Percentiles rank a stretch among this genome's conserved stretches.
phyloP scores from a whole-genome alignment of 2,113 vertebrate genomes.

The Anolis sagrei region DNA sequence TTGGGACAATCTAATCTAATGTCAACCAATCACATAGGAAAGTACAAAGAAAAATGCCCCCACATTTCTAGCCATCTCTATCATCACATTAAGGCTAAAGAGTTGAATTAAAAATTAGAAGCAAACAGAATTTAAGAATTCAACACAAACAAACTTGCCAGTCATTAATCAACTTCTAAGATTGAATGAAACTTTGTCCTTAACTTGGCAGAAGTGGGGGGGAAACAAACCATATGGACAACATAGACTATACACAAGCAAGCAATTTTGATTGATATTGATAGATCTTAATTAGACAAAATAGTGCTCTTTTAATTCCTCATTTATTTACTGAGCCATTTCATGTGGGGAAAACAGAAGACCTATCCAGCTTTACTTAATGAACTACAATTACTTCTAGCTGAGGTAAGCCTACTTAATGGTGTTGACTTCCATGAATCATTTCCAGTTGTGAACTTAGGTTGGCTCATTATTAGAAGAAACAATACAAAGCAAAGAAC shows the following conservation, averaged over 20 bases:
- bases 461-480: neutral
- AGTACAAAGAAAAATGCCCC: neutral
- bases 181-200: neutral
- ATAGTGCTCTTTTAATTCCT: neutral
- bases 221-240: neutral
- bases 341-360: neutral
- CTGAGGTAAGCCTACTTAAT: constrained; percentile 10
- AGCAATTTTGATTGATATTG: neutral
- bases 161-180: constrained; percentile 17
- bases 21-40: neutral
- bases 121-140: neutral
- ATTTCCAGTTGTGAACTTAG: neutral
- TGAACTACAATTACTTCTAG: neutral
- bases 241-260: rapidly evolving
- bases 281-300: neutral
- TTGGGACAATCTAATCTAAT: neutral
- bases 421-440: constrained; percentile 16
- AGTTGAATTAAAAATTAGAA: neutral
- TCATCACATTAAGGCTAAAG: neutral
- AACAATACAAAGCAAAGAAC: constrained; percentile 12
- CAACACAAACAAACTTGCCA: neutral
- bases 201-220: neutral
- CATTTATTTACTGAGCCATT: neutral
- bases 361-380: constrained; percentile 16
- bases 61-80: neutral